Evolutionary conservation across 1,140 invertebrate genomes (phyloP).

Genomic region (Eueides isabella): DNA sequence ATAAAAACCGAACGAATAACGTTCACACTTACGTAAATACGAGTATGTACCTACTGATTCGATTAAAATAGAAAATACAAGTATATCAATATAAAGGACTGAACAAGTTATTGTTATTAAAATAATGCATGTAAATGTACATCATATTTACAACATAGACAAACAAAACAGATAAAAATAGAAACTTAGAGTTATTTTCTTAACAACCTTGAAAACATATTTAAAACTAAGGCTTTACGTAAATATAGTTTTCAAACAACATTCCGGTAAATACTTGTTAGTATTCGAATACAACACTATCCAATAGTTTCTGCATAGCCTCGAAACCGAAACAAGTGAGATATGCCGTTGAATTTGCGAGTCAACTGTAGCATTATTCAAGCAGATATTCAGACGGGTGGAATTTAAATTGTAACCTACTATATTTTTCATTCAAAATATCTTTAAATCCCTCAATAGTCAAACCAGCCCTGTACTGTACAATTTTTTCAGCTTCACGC

Average conservation of each 20-base stretch:
- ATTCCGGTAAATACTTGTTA: not conserved
- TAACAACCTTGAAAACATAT: no score
- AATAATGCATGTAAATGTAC: no score
- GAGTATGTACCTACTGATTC: no score
- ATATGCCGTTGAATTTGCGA: constrained; percentile 5
- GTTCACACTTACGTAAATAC: no score
- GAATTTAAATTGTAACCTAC: not conserved
- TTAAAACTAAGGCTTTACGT: not conserved
- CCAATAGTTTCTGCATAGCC: not conserved
- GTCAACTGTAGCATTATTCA: not conserved
- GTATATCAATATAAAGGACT: no score
- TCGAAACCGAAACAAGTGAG: constrained; percentile 8
- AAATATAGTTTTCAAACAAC: not conserved
- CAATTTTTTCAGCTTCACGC: not conserved
- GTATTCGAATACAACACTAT: not conserved
- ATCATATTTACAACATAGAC: no score
- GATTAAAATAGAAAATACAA: no score
- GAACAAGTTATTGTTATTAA: no score
- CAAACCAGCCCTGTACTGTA: not conserved
- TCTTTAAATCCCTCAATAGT: not conserved
- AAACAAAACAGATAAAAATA: no score
- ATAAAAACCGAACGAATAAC: no score
- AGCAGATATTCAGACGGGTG: not conserved
- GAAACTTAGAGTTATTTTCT: no score
- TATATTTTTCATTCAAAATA: not conserved